Percentiles rank a stretch among this genome's conserved stretches.
These are phyloP conservation scores for Capromys pilorides DNA, from an alignment of 2,797 vertebrate species.

Conservation along the genomic window DNA sequence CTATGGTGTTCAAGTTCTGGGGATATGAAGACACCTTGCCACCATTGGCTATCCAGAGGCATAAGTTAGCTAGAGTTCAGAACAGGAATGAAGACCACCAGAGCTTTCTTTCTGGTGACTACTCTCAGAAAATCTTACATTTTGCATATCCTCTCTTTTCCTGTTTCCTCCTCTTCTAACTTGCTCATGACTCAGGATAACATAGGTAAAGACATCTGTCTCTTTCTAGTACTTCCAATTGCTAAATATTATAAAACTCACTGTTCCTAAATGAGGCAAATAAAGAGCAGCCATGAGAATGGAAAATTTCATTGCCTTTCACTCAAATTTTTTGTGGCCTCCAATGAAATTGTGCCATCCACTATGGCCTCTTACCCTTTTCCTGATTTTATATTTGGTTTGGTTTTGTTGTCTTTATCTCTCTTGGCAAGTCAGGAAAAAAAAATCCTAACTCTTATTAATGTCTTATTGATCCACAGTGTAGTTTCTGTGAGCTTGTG, in stretches of 20 bases:
- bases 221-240: slow-evolving; percentile 28
- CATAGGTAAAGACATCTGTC: background rate
- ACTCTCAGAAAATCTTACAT: background rate
- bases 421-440: slow-evolving; percentile 1
- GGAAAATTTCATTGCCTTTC: slow-evolving; percentile 1
- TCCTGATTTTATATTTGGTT: background rate
- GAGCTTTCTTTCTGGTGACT: background rate
- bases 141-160: background rate
- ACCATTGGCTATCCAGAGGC: background rate
- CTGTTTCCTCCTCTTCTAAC: background rate
- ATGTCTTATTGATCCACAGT: background rate
- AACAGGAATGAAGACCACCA: background rate
- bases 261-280: slow-evolving; percentile 47
- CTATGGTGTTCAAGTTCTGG: background rate
- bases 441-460: background rate
- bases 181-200: background rate
- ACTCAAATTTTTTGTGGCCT: slow-evolving; percentile 19
- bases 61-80: background rate
- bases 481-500: slow-evolving; percentile 14
- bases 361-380: background rate
- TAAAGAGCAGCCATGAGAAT: background rate
- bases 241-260: slow-evolving; percentile 37
- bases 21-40: background rate
- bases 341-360: background rate
- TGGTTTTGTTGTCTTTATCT: slow-evolving; percentile 14